These are phyloP conservation scores for Heteronetta atricapilla DNA, from an alignment of 2,113 vertebrate genomes.

Conservation along the genomic window DNA sequence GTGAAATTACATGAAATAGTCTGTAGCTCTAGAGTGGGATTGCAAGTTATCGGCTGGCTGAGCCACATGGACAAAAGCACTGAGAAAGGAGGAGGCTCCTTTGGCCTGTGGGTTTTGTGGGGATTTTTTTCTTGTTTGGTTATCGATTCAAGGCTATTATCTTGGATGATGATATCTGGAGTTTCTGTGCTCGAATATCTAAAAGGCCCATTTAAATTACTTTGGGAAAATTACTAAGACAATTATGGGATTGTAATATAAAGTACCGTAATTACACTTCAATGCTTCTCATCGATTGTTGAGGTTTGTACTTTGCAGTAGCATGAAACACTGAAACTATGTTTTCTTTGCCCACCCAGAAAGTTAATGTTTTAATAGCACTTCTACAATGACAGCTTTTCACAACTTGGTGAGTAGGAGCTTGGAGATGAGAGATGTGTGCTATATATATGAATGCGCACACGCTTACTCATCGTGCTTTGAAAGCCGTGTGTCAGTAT, in stretches of 20 bases:
- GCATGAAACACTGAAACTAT: background rate
- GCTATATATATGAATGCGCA: background rate
- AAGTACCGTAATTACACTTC: slow-evolving; percentile 63
- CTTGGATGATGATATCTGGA: slow-evolving; percentile 59
- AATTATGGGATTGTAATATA: slow-evolving; percentile 66
- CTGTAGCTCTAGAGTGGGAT: background rate
- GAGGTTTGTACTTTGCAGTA: slow-evolving; percentile 1
- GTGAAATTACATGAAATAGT: background rate
- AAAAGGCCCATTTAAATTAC: slow-evolving; percentile 24
- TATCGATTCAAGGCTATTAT: slow-evolving; percentile 60
- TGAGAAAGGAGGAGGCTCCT: background rate
- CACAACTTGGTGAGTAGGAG: background rate
- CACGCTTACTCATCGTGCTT: background rate
- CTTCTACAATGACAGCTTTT: background rate
- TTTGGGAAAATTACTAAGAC: slow-evolving; percentile 58
- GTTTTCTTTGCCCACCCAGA: slow-evolving; percentile 4
- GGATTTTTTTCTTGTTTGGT: background rate
- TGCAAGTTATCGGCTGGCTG: background rate
- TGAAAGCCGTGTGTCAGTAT: background rate
- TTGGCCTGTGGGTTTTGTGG: background rate
- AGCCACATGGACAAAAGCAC: background rate
- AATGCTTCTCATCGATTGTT: slow-evolving; percentile 56
- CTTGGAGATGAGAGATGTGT: background rate
- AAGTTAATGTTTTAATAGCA: slow-evolving; percentile 1
- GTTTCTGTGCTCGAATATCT: slow-evolving; percentile 21